Conservation (phyloP, 2,113 vertebrate species). For the Macquaria ambigua region DNA sequence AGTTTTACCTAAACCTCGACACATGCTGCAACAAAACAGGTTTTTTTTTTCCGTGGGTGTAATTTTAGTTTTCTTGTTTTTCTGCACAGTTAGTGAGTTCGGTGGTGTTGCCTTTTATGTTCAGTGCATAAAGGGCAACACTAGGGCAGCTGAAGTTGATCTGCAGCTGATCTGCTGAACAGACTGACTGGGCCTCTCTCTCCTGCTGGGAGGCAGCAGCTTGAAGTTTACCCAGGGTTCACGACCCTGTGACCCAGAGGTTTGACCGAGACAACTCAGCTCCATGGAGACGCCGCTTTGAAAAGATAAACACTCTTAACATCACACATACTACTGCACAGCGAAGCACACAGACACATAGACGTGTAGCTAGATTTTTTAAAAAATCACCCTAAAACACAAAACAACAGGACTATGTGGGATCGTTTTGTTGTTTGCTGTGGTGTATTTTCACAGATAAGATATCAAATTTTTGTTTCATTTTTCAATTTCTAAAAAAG, state of each 20-base stretch:
- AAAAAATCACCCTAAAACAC: background rate
- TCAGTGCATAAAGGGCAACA: background rate
- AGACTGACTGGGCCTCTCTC: conserved; percentile 22
- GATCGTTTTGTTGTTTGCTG: too few relatives aligned
- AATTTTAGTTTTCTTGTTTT: background rate
- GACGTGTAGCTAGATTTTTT: background rate
- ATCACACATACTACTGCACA: conserved; percentile 32
- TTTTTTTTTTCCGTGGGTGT: background rate
- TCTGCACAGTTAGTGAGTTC: background rate
- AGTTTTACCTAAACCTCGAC: background rate
- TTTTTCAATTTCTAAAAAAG: background rate
- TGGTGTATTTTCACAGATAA: background rate
- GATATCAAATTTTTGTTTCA: background rate
- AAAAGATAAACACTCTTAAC: conserved; percentile 65
- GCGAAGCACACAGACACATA: conserved; percentile 12
- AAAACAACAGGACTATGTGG: background rate
- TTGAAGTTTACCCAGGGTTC: conserved; percentile 74
- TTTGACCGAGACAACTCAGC: conserved; percentile 63
- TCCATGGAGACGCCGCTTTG: conserved; percentile 74
- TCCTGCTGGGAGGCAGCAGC: conserved; percentile 66
- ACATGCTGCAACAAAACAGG: background rate
- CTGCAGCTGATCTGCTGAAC: conserved; percentile 37
- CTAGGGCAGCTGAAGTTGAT: background rate
- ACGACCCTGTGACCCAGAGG: conserved; percentile 68
- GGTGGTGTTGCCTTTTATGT: background rate